Conservation (phyloP, 2,797 vertebrate species). For the Takifugu ocellatus region DNA sequence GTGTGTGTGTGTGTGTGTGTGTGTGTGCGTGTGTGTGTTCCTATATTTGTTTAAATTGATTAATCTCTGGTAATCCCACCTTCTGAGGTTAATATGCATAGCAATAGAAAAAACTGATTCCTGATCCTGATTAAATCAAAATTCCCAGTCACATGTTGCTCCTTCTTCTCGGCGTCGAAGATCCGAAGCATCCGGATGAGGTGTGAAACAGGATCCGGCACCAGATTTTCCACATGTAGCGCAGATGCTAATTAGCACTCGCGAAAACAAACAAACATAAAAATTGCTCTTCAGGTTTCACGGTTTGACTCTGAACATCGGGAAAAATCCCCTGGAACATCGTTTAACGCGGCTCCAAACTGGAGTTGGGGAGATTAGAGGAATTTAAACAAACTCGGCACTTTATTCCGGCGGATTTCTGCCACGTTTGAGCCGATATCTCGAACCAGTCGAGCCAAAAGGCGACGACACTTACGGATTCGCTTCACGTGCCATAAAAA, state of each 20-base stretch:
- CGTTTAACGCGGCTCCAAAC: no score
- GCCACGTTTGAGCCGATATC: not conserved
- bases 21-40: slow-evolving; percentile 9
- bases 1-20: slow-evolving; percentile 6
- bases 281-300: no score
- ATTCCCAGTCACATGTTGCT: slow-evolving; percentile 7
- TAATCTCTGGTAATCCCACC: slow-evolving; percentile 48
- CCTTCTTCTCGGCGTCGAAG: not conserved
- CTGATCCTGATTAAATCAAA: slow-evolving; percentile 28
- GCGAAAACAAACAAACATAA: no score
- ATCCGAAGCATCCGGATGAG: no score
- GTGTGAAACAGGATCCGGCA: no score
- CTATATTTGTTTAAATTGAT: slow-evolving; percentile 33
- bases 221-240: no score
- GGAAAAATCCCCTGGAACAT: no score
- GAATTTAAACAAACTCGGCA: slow-evolving; percentile 15
- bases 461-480: no score
- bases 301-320: no score
- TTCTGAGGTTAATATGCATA: slow-evolving; percentile 43
- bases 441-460: no score
- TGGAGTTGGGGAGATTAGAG: not conserved
- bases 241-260: no score
- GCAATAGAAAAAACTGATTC: slow-evolving; percentile 29
- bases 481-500: slow-evolving; percentile 12
- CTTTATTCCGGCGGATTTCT: slow-evolving; percentile 26